Conservation (phyloP, 2,888 invertebrate species). For the Harpagoxenus sublaevis region DNA sequence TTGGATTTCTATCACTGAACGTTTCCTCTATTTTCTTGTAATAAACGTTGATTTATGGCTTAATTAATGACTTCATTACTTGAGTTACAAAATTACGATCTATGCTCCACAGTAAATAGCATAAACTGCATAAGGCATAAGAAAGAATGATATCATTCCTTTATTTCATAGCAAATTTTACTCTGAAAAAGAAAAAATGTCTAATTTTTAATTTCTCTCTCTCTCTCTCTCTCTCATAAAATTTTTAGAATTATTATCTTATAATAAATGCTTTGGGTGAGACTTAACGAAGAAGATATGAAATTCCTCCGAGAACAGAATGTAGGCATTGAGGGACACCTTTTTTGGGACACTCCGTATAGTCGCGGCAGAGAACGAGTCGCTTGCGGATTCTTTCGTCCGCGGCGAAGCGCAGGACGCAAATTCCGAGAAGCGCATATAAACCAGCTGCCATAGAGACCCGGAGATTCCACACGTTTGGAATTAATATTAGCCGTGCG, state of each 20-base stretch:
- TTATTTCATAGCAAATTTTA: not conserved
- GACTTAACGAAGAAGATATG: not conserved
- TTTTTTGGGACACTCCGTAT: conserved; percentile 47
- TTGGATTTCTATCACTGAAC: not conserved
- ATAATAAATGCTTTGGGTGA: not conserved
- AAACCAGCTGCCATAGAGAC: conserved; percentile 76
- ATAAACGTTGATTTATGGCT: not conserved
- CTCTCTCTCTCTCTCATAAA: not conserved
- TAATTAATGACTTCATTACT: not conserved
- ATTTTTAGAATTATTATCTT: not conserved
- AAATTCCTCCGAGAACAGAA: not conserved
- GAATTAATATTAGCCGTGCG: conserved; percentile 76
- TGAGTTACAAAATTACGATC: not conserved
- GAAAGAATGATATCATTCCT: not conserved
- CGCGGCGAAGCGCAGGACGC: conserved; percentile 67
- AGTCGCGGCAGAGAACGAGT: conserved; percentile 44
- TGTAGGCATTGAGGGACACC: conserved; percentile 14
- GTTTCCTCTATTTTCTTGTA: not conserved
- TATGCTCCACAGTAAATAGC: not conserved
- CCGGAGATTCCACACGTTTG: conserved; percentile 76
- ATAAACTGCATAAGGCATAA: not conserved
- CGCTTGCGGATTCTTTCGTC: conserved; percentile 70
- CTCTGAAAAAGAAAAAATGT: not conserved
- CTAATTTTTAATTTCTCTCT: not conserved
- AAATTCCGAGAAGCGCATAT: conserved; percentile 73